A percentile compares a stretch with the other conserved stretches of the same genome.
Conservation (phyloP, 2,113 vertebrate genomes). For the Rhabdornis inornatus region DNA sequence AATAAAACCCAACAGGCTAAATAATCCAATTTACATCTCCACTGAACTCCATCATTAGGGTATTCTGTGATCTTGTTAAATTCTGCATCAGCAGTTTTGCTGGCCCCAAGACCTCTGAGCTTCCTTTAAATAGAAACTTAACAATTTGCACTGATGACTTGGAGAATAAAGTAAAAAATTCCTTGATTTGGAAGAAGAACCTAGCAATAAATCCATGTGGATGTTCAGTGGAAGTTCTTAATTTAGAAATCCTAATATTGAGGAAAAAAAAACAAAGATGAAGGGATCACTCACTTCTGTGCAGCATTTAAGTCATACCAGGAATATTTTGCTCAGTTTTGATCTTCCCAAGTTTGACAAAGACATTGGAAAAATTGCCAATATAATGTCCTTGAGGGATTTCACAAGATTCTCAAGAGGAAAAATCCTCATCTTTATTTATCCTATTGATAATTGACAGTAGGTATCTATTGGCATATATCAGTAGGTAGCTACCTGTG, state of each 20-base stretch:
- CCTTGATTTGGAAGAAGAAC: not conserved
- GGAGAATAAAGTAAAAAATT: not conserved
- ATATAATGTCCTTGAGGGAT: not conserved
- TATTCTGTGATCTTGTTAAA: not conserved
- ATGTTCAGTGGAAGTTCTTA: not conserved
- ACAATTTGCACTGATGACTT: not conserved
- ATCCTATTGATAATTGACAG: not conserved
- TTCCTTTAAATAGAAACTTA: not conserved
- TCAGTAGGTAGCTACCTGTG: not conserved
- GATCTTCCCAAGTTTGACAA: not conserved
- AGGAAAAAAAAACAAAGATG: not conserved
- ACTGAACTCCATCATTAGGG: not conserved
- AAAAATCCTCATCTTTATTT: not conserved
- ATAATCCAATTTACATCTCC: not conserved
- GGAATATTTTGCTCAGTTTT: not conserved
- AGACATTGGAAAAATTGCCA: not conserved
- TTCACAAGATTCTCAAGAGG: not conserved
- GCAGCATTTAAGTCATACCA: not conserved
- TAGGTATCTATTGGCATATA: not conserved
- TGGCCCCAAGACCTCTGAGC: not conserved
- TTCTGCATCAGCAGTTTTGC: not conserved
- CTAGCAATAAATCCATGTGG: not conserved
- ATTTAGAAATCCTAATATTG: not conserved
- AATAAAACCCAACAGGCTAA: not conserved
- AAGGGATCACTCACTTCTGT: not conserved